Conservation (phyloP, 1,140 invertebrate species). For the Brachystomella parvula region DNA sequence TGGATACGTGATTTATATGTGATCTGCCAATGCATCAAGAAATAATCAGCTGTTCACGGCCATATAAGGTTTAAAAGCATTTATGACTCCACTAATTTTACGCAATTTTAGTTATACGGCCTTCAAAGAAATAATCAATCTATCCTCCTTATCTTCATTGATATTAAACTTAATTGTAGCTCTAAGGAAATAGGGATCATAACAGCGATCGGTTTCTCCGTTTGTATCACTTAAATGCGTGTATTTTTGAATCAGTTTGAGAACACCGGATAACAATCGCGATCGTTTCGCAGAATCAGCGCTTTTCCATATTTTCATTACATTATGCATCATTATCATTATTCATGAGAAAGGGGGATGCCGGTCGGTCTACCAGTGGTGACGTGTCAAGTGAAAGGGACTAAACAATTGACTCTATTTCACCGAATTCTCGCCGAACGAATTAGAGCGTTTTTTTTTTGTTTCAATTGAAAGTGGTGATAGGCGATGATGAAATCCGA, state of each 20-base stretch:
- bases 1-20: neutral
- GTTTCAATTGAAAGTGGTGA: no score
- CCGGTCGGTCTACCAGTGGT: neutral
- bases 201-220: neutral
- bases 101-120: no score
- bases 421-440: no score
- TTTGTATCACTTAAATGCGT: neutral
- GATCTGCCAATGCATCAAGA: no score
- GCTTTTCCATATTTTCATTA: neutral
- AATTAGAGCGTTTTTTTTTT: neutral
- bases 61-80: no score
- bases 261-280: neutral
- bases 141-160: neutral
- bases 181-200: neutral
- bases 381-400: neutral
- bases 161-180: neutral
- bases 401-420: neutral
- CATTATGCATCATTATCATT: neutral
- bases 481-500: no score
- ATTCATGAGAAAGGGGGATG: neutral
- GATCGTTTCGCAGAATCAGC: no score
- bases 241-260: neutral
- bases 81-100: no score
- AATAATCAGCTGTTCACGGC: no score
- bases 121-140: no score